Percentiles rank a stretch among this genome's conserved stretches.
Conservation (phyloP, 2,888 invertebrate species). For the Quadriops clusia region DNA sequence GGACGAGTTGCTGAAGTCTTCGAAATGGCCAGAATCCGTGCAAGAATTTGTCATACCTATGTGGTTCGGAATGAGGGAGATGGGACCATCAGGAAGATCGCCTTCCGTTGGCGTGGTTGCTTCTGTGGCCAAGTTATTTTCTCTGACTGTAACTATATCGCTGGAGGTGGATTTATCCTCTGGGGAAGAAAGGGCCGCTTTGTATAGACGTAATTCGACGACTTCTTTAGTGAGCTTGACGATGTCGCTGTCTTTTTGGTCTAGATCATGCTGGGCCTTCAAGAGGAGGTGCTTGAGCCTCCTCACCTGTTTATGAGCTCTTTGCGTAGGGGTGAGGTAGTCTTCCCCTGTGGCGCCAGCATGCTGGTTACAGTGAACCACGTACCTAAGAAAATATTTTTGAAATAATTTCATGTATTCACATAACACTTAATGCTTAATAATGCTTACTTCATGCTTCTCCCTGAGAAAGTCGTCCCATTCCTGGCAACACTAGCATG, state of each 20-base stretch:
- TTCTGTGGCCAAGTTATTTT: constrained; percentile 48
- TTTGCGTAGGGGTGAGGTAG: constrained; percentile 79
- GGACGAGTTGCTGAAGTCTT: constrained; percentile 66
- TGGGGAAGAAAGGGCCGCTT: constrained; percentile 66
- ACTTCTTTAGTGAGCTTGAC: constrained; percentile 51
- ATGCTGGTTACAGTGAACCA: constrained; percentile 75
- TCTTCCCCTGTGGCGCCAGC: constrained; percentile 66
- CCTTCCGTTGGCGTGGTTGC: constrained; percentile 28
- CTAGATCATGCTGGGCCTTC: constrained; percentile 64
- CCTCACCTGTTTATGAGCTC: constrained; percentile 69
- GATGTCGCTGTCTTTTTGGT: constrained; percentile 74
- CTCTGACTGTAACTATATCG: constrained; percentile 48
- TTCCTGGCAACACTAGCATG: constrained; percentile 68
- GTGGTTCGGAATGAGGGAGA: constrained; percentile 19
- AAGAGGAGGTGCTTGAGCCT: constrained; percentile 59
- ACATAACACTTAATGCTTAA: background rate
- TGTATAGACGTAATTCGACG: constrained; percentile 67
- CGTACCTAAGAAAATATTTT: constrained; percentile 46
- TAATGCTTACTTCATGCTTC: constrained; percentile 33
- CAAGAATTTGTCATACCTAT: constrained; percentile 63
- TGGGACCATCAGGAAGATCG: constrained; percentile 11
- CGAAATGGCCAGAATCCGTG: constrained; percentile 79
- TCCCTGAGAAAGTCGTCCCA: constrained; percentile 45
- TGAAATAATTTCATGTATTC: constrained; percentile 30
- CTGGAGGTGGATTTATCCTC: constrained; percentile 66